These are phyloP conservation scores for Falco punctatus DNA, from an alignment of 2,113 vertebrate species.

Conservation along the genomic window DNA sequence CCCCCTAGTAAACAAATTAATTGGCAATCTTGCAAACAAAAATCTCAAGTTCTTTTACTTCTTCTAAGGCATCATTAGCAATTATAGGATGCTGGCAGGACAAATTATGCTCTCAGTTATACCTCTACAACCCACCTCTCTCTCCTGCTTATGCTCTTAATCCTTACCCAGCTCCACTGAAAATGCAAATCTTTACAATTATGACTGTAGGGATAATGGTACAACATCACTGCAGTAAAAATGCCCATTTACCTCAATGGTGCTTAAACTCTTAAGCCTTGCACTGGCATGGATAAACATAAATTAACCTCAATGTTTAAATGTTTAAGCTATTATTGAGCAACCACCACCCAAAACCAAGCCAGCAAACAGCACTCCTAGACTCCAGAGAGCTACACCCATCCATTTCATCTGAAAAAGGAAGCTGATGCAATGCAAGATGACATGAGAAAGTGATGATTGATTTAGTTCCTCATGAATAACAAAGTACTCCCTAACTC, in stretches of 20 bases:
- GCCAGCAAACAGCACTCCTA: constrained; percentile 2
- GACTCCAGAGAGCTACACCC: constrained; percentile 38
- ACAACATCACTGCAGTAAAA: not conserved
- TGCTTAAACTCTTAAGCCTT: constrained; percentile 18
- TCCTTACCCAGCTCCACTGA: not conserved
- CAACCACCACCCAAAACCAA: not conserved
- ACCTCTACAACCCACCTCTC: constrained; percentile 4
- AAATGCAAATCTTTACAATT: constrained; percentile 48
- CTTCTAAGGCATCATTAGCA: constrained; percentile 18
- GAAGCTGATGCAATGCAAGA: constrained; percentile 64
- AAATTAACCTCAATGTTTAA: constrained; percentile 38
- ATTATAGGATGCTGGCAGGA: constrained; percentile 9
- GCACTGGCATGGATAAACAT: constrained; percentile 3
- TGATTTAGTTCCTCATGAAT: constrained; percentile 41
- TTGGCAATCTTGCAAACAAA: not conserved
- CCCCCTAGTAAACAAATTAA: not conserved
- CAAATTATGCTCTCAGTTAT: not conserved
- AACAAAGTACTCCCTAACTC: constrained; percentile 44
- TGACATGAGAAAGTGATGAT: constrained; percentile 56
- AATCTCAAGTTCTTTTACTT: not conserved
- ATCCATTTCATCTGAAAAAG: constrained; percentile 40
- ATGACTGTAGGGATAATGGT: constrained; percentile 32
- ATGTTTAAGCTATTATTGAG: not conserved
- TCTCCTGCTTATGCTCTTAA: constrained; percentile 14
- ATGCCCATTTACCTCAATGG: not conserved